A percentile compares a stretch with the other conserved stretches of the same genome.
Evolutionary conservation across 2,113 vertebrate genomes (phyloP).

Genomic region (Bubo bubo): DNA sequence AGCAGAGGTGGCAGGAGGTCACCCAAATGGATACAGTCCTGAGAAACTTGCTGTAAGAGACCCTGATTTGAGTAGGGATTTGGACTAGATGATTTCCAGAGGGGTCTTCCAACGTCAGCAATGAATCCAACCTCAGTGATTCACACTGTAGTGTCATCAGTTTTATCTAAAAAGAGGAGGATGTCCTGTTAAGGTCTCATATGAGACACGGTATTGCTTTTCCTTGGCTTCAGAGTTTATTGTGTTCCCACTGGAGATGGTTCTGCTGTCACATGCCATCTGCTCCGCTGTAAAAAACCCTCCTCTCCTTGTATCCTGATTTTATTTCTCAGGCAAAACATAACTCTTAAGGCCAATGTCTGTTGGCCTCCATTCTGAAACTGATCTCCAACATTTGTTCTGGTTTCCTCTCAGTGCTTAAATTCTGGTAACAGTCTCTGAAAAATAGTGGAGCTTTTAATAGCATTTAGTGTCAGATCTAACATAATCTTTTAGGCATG

Average conservation of each 20-base stretch:
- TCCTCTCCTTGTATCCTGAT: background rate
- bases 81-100: background rate
- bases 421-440: background rate
- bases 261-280: background rate
- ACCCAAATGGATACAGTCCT: background rate
- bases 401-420: background rate
- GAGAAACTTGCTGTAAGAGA: background rate
- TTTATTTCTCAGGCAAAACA: conserved; percentile 3
- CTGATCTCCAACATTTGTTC: background rate
- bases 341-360: background rate
- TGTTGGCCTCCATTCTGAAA: background rate
- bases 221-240: background rate
- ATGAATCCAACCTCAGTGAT: background rate
- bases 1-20: background rate
- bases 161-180: background rate
- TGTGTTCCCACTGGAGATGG: background rate
- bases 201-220: background rate
- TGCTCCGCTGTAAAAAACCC: background rate
- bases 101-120: background rate
- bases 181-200: background rate
- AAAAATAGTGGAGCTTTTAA: background rate
- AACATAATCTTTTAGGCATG: background rate
- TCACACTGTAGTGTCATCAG: background rate
- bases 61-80: background rate
- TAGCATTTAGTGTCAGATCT: background rate